phyloP scores from a whole-genome alignment of 2,113 vertebrate genomes.

The Irena cyanogastra region DNA sequence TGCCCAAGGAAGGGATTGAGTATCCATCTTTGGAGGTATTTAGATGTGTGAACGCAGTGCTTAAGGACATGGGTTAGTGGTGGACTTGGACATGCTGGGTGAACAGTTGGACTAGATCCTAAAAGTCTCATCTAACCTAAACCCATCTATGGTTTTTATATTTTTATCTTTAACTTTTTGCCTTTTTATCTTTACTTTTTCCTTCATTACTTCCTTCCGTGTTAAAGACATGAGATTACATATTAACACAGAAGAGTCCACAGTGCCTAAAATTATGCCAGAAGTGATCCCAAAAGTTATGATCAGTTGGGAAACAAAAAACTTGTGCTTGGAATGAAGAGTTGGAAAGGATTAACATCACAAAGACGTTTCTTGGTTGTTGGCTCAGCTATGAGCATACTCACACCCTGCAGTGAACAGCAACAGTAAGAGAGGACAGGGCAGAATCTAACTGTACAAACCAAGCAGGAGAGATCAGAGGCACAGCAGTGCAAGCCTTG shows the following conservation, averaged over 20 bases:
- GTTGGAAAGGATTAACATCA: background rate
- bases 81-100: background rate
- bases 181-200: background rate
- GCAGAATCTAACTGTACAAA: background rate
- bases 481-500: background rate
- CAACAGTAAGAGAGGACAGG: background rate
- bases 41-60: background rate
- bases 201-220: background rate
- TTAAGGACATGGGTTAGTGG: background rate
- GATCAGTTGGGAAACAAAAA: background rate
- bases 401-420: background rate
- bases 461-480: background rate
- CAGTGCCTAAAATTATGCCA: background rate
- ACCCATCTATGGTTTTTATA: background rate
- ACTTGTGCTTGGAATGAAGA: background rate
- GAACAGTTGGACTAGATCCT: background rate
- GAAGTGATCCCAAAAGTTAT: background rate
- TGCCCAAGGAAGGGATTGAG: background rate
- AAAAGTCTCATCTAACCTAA: background rate
- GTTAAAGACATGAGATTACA: background rate
- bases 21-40: background rate
- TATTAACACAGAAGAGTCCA: background rate
- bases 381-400: background rate
- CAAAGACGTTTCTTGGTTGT: background rate
- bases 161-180: background rate